Evolutionary conservation across 2,888 invertebrate species (phyloP).

Genomic region (Agonopterix arenella): DNA sequence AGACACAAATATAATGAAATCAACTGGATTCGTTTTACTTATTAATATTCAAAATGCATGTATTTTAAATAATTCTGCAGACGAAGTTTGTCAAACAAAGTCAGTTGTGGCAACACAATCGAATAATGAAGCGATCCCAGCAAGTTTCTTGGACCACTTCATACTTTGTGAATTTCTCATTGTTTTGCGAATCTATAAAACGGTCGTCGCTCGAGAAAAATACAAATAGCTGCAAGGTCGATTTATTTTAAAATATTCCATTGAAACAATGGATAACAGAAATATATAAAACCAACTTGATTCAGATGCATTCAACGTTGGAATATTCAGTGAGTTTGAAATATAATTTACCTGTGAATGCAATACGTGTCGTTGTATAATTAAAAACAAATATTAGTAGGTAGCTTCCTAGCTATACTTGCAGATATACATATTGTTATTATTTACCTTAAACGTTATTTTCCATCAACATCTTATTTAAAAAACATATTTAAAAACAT

Average conservation of each 20-base stretch:
- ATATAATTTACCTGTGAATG: too few species aligned
- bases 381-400: not conserved
- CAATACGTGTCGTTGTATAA: not conserved
- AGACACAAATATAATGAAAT: too few species aligned
- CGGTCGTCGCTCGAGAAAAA: not conserved
- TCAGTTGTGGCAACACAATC: constrained; percentile 19
- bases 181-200: not conserved
- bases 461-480: too few species aligned
- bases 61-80: constrained; percentile 18
- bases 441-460: too few species aligned
- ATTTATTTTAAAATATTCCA: not conserved
- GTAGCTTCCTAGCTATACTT: too few species aligned
- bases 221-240: not conserved
- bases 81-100: constrained; percentile 3
- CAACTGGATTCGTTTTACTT: too few species aligned
- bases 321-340: too few species aligned
- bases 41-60: too few species aligned
- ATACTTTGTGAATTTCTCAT: constrained; percentile 13
- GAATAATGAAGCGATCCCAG: constrained; percentile 30
- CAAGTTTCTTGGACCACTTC: constrained; percentile 26
- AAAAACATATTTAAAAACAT: too few species aligned
- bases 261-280: not conserved
- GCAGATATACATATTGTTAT: too few species aligned
- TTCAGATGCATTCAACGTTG: too few species aligned
- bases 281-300: not conserved